Evolutionary conservation across 2,888 invertebrate species (phyloP).

Genomic region (Stratiomys singularior): DNA sequence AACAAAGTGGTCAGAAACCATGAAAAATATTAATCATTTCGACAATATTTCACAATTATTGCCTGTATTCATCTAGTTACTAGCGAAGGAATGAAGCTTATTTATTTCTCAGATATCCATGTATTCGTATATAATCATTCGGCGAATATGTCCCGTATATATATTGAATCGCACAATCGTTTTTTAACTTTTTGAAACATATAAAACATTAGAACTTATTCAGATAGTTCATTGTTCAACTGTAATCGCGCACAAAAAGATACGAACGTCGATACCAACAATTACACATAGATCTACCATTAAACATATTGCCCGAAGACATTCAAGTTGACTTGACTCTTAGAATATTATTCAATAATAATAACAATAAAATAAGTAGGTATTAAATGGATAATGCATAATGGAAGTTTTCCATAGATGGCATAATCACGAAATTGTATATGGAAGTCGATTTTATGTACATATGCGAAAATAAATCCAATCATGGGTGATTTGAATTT

Average conservation of each 20-base stretch:
- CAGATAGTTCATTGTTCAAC: neutral
- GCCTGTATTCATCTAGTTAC: too few species aligned
- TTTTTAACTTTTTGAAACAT: neutral
- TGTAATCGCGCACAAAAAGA: neutral
- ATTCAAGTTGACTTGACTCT: constrained; percentile 5
- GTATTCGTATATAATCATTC: too few species aligned
- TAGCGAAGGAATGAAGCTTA: too few species aligned
- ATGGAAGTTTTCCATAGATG: constrained; percentile 38
- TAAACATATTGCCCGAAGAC: constrained; percentile 6
- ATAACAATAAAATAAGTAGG: constrained; percentile 32
- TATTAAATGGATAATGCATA: constrained; percentile 42
- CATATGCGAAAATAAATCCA: constrained; percentile 32
- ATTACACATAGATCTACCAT: neutral
- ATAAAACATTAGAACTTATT: constrained; percentile 15
- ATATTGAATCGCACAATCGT: too few species aligned
- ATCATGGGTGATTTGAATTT: constrained; percentile 32
- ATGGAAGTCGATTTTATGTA: constrained; percentile 40
- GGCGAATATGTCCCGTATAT: too few species aligned
- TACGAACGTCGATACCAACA: neutral
- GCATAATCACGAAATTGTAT: constrained; percentile 42
- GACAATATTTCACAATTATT: neutral
- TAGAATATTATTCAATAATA: constrained; percentile 37
- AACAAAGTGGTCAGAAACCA: neutral
- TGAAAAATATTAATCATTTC: constrained; percentile 9
- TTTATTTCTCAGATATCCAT: too few species aligned